A percentile compares a stretch with the other conserved stretches of the same genome.
phyloP scores from a whole-genome alignment of 2,113 vertebrate species.

The Actenoides lindsayi region DNA sequence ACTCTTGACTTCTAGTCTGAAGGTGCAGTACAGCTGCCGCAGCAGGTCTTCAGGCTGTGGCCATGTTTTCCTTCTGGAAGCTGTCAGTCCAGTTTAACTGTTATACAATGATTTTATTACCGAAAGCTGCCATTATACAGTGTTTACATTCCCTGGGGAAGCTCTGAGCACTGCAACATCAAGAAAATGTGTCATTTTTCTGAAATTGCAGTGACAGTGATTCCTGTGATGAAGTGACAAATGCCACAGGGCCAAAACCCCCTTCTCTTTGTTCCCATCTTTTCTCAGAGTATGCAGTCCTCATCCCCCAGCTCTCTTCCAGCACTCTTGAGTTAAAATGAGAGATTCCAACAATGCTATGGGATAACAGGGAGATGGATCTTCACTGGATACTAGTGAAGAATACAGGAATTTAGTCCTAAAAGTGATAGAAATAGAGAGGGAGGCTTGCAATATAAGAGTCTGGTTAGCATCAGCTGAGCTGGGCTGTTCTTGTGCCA shows the following conservation, averaged over 20 bases:
- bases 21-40: not conserved
- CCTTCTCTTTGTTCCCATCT: not conserved
- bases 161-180: not conserved
- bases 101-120: not conserved
- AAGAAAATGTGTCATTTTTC: not conserved
- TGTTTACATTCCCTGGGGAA: not conserved
- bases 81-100: not conserved
- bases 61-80: not conserved
- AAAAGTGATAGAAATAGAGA: not conserved
- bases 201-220: not conserved
- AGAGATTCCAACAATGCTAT: fast-evolving
- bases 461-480: fast-evolving
- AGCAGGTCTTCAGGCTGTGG: not conserved
- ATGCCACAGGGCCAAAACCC: not conserved
- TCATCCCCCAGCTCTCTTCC: not conserved
- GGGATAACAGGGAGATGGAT: not conserved
- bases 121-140: not conserved
- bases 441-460: not conserved
- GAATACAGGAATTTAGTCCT: not conserved
- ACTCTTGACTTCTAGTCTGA: not conserved
- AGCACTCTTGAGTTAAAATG: not conserved
- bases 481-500: not conserved
- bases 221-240: not conserved
- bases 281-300: not conserved
- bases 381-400: not conserved